These are phyloP conservation scores for Takifugu bimaculatus DNA, from an alignment of 2,113 vertebrate genomes.

Conservation along the genomic window DNA sequence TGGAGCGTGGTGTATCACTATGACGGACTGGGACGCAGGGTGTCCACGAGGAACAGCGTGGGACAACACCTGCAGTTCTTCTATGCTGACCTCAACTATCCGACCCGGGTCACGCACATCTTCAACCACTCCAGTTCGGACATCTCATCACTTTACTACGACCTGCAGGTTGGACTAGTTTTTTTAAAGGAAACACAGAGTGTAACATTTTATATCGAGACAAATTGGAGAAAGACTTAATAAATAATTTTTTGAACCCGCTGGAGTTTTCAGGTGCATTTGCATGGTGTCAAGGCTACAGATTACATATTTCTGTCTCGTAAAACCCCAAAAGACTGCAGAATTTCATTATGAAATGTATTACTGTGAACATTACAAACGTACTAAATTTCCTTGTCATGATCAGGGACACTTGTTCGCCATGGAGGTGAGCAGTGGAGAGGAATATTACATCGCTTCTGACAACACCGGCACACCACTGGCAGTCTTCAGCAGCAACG, in stretches of 20 bases:
- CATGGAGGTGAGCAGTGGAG: conserved; percentile 98
- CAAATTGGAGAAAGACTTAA: neutral
- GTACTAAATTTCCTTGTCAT: conserved; percentile 7
- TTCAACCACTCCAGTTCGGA: conserved; percentile 99
- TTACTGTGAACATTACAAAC: neutral
- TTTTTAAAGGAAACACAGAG: neutral
- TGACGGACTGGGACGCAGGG: conserved; percentile 88
- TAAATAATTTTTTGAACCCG: neutral
- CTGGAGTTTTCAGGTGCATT: neutral
- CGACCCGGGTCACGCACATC: conserved; percentile 90
- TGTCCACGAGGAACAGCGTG: conserved; percentile 93
- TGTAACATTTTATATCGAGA: too few relatives aligned
- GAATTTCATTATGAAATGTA: too few relatives aligned
- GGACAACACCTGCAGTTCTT: conserved; percentile 98
- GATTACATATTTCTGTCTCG: neutral
- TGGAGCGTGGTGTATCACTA: conserved; percentile 98
- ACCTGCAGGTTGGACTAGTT: conserved; percentile 78
- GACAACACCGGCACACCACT: conserved; percentile 96
- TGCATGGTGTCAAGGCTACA: too few relatives aligned
- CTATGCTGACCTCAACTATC: conserved; percentile 95
- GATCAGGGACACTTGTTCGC: conserved; percentile 90
- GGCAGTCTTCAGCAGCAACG: conserved; percentile 97
- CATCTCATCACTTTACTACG: conserved; percentile 95
- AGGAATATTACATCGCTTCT: conserved; percentile 95
- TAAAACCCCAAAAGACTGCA: too few relatives aligned